Evolutionary conservation across 2,888 invertebrate species (phyloP).

Genomic region (Apamea sordens): DNA sequence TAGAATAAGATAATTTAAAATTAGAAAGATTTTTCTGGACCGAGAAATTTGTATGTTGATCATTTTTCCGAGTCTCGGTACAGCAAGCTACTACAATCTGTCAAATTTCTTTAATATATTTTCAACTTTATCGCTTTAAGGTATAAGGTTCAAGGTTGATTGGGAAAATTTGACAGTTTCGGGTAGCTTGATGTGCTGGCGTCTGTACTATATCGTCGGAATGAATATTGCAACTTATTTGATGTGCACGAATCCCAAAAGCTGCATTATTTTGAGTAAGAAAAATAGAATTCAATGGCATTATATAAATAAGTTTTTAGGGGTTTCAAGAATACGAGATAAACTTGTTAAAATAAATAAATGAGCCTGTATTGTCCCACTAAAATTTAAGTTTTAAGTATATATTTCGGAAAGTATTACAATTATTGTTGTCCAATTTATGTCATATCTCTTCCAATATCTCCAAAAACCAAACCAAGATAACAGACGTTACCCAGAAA

Average conservation of each 20-base stretch:
- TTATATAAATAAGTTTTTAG: not conserved
- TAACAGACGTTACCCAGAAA: too few species aligned
- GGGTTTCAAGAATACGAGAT: not conserved
- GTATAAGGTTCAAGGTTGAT: too few species aligned
- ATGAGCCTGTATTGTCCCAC: not conserved
- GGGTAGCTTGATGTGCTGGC: too few species aligned
- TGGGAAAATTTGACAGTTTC: too few species aligned
- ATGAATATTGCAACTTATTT: not conserved
- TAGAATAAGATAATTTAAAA: not conserved
- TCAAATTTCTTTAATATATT: too few species aligned
- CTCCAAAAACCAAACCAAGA: not conserved
- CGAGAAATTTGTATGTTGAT: constrained; percentile 7
- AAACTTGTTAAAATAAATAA: not conserved
- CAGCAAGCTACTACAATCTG: too few species aligned
- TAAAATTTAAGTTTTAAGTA: not conserved
- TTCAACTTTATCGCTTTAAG: too few species aligned
- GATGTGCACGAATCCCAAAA: not conserved
- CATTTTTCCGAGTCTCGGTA: constrained; percentile 2
- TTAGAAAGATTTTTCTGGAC: too few species aligned
- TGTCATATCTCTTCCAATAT: not conserved
- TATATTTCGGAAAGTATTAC: not conserved
- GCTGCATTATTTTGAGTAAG: not conserved
- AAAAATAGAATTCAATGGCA: not conserved
- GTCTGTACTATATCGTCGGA: not conserved
- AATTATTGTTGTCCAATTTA: not conserved